phyloP scores from a whole-genome alignment of 2,113 vertebrate species.

The Lagopus leucura region DNA sequence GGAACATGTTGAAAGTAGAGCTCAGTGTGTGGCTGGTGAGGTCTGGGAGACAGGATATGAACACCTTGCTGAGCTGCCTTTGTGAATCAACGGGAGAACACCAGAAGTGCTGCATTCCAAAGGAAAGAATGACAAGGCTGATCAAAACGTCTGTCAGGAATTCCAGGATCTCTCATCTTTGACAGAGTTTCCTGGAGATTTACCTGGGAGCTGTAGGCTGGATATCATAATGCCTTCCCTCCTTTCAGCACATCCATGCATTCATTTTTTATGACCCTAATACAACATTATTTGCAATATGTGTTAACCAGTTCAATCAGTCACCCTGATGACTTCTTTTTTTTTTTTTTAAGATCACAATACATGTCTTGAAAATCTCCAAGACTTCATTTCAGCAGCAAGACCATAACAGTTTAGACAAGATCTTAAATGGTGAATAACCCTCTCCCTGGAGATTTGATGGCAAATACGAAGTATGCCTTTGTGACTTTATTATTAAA shows the following conservation, averaged over 20 bases:
- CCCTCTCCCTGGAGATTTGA: constrained; percentile 3
- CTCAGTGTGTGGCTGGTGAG: background rate
- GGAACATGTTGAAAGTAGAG: background rate
- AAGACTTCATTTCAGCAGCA: background rate
- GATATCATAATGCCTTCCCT: background rate
- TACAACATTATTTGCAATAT: background rate
- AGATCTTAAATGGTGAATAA: background rate
- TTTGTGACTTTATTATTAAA: constrained; percentile 41
- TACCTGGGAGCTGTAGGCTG: background rate
- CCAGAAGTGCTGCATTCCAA: background rate
- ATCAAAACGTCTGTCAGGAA: fast-evolving
- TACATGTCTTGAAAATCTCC: background rate
- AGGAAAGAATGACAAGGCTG: background rate
- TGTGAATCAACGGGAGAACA: background rate
- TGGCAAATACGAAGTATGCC: constrained; percentile 1
- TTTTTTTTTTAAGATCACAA: background rate
- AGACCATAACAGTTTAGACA: background rate
- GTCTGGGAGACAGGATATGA: background rate
- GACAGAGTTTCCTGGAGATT: background rate
- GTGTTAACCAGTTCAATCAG: background rate
- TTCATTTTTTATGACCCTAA: background rate
- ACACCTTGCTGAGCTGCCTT: background rate
- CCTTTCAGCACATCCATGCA: background rate
- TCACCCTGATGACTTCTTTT: background rate
- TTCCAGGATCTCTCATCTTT: background rate